Conservation (phyloP, 2,888 invertebrate species). For the Acanthosoma haemorrhoidale region DNA sequence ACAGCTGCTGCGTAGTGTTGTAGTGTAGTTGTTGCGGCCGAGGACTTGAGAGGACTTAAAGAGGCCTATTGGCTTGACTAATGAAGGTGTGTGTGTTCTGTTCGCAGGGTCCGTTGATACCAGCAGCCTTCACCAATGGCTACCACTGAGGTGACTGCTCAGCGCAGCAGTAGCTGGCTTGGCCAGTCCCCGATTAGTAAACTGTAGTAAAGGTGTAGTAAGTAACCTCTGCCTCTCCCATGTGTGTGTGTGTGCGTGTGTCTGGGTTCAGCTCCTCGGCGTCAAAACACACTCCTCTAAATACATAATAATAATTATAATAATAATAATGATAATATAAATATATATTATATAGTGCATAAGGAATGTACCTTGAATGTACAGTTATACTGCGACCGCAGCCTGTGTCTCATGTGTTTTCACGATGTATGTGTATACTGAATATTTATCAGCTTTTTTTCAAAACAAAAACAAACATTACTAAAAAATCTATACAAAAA, state of each 20-base stretch:
- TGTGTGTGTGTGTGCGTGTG: slow-evolving; percentile 4
- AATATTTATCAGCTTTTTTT: not conserved
- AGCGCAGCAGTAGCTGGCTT: not conserved
- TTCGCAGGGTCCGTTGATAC: slow-evolving; percentile 92
- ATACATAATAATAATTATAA: not conserved
- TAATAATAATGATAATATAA: too few species aligned
- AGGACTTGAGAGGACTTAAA: too few species aligned
- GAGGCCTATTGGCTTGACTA: too few species aligned
- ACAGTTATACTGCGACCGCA: slow-evolving; percentile 15
- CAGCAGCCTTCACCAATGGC: slow-evolving; percentile 97
- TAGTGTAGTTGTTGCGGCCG: too few species aligned
- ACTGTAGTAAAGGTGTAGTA: slow-evolving; percentile 14
- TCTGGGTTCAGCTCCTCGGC: not conserved
- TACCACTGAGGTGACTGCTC: slow-evolving; percentile 69
- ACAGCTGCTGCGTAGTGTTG: too few species aligned
- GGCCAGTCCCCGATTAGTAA: slow-evolving; percentile 1
- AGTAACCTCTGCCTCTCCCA: not conserved
- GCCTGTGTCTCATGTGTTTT: slow-evolving; percentile 4
- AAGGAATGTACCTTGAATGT: slow-evolving; percentile 12
- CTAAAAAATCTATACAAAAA: too few species aligned
- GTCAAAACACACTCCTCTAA: slow-evolving; percentile 1
- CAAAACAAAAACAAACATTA: too few species aligned
- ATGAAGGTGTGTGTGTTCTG: slow-evolving; percentile 43
- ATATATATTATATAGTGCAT: slow-evolving; percentile 12
- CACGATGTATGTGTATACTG: slow-evolving; percentile 10